Conservation (phyloP, 2,888 invertebrate species). For the Rambutsinella grinnellia region DNA sequence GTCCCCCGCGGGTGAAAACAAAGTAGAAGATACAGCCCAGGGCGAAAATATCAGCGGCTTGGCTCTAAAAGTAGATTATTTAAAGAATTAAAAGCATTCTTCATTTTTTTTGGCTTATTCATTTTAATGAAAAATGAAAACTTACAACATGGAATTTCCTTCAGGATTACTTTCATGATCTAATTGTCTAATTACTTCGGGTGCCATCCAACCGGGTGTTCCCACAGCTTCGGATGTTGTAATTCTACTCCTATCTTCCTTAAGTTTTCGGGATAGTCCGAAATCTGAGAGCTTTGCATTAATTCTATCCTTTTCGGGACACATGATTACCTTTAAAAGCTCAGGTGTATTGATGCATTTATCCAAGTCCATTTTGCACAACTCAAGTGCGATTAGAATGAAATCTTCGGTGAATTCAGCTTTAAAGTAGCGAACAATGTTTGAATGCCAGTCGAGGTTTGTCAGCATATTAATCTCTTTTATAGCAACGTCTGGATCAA, state of each 20-base stretch:
- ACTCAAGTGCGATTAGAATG: not conserved
- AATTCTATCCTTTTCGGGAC: too few species aligned
- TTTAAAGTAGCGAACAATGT: slow-evolving; percentile 4
- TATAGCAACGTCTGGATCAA: not conserved
- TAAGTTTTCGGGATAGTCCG: slow-evolving; percentile 2
- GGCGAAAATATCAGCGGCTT: not conserved
- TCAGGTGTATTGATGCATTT: too few species aligned
- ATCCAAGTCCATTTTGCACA: not conserved
- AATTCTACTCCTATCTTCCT: too few species aligned
- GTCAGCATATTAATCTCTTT: not conserved
- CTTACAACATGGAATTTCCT: too few species aligned
- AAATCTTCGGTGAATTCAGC: not conserved
- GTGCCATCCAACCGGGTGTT: not conserved
- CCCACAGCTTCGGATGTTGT: too few species aligned
- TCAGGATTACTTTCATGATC: too few species aligned
- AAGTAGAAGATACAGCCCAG: slow-evolving; percentile 15
- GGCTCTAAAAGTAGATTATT: not conserved
- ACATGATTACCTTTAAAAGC: too few species aligned
- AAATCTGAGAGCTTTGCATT: slow-evolving; percentile 5
- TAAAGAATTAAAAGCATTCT: too few species aligned
- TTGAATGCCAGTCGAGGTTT: too few species aligned
- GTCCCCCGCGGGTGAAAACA: not conserved
- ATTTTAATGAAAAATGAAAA: too few species aligned
- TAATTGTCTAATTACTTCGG: too few species aligned
- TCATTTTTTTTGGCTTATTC: too few species aligned